Conservation (phyloP, 2,797 vertebrate species). For the Girardinus metallicus region DNA sequence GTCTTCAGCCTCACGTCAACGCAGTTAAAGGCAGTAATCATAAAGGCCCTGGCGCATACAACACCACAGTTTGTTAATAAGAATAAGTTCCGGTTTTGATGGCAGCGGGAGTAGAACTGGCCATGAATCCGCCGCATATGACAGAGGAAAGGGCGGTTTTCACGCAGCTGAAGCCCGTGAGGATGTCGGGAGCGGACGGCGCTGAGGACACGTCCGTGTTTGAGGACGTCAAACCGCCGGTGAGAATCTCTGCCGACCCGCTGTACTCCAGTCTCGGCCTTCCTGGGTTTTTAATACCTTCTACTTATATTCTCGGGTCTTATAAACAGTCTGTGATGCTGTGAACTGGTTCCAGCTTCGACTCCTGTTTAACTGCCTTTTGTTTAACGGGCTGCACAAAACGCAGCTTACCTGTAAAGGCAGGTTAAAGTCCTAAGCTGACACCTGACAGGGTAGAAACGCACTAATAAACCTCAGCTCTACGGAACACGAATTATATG, state of each 20-base stretch:
- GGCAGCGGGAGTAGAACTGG: conserved; percentile 84
- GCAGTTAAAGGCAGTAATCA: not conserved
- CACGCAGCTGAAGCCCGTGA: conserved; percentile 87
- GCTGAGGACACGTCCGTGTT: conserved; percentile 87
- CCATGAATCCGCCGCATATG: conserved; percentile 75
- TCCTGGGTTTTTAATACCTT: not conserved
- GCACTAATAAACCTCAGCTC: not conserved
- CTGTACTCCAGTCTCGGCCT: conserved; percentile 8
- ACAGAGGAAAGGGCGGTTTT: conserved; percentile 85
- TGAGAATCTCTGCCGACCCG: conserved; percentile 70
- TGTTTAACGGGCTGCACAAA: not conserved
- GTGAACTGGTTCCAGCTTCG: not conserved
- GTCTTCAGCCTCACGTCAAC: conserved; percentile 1
- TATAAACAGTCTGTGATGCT: too few species aligned
- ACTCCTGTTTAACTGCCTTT: not conserved
- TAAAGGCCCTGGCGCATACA: not conserved
- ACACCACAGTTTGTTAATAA: not conserved
- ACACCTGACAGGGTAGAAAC: conserved; percentile 10
- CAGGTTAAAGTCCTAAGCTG: conserved; percentile 18
- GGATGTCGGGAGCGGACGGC: conserved; percentile 83
- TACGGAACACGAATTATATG: not conserved
- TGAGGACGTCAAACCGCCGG: conserved; percentile 88
- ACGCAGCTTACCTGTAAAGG: conserved; percentile 7
- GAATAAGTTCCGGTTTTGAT: conserved; percentile 54
- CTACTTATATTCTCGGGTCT: not conserved